phyloP scores from a whole-genome alignment of 2,888 invertebrate genomes.

The Eupithecia insigniata region DNA sequence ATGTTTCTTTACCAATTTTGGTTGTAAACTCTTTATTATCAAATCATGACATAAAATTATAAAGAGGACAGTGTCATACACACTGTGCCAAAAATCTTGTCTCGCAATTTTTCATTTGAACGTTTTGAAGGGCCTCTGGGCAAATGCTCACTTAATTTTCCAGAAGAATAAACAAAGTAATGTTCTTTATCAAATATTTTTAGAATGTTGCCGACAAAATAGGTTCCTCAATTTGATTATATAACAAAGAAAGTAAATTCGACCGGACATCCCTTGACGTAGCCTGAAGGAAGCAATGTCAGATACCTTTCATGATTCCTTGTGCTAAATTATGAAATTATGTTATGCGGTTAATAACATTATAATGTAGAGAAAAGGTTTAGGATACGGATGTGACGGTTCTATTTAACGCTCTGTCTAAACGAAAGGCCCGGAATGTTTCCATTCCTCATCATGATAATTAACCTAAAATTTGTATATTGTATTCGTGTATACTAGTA shows the following conservation, averaged over 20 bases:
- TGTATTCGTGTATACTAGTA: not conserved
- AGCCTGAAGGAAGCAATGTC: slow-evolving; percentile 1
- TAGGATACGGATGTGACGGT: slow-evolving; percentile 9
- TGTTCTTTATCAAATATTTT: not conserved
- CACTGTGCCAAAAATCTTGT: not conserved
- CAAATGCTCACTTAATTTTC: not conserved
- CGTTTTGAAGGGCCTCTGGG: not conserved
- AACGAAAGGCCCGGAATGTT: not conserved
- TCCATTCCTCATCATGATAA: not conserved
- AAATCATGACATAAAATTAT: not conserved
- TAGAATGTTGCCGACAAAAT: not conserved
- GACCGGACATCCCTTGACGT: not conserved
- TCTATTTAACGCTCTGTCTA: not conserved
- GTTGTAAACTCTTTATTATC: not conserved
- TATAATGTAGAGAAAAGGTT: slow-evolving; percentile 4
- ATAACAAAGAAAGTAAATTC: not conserved
- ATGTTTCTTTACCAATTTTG: not conserved
- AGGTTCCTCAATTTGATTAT: not conserved
- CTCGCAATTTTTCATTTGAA: not conserved
- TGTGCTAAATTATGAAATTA: not conserved
- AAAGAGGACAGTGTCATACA: not conserved
- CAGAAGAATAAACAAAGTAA: not conserved
- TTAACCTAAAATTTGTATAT: not conserved
- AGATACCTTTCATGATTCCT: not conserved
- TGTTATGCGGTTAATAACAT: not conserved